Percentiles rank a stretch among this genome's conserved stretches.
Evolutionary conservation across 2,797 vertebrate genomes (phyloP).

Genomic region (Spheniscus humboldti): DNA sequence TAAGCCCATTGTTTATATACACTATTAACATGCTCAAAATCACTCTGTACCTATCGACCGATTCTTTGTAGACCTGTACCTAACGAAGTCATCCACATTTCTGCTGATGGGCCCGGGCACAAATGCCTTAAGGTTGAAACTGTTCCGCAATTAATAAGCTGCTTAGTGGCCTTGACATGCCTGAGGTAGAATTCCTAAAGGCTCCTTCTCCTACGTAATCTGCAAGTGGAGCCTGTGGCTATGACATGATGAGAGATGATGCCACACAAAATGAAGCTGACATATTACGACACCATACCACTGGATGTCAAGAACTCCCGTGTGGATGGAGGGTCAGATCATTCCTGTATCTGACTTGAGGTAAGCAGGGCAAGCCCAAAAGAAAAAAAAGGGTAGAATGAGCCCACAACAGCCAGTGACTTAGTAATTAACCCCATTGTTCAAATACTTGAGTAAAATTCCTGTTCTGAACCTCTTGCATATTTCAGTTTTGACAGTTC

Average conservation of each 20-base stretch:
- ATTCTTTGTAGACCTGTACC: background rate
- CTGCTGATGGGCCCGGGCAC: background rate
- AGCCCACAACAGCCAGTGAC: background rate
- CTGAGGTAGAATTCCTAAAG: background rate
- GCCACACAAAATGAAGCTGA: background rate
- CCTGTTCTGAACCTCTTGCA: background rate
- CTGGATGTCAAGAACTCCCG: background rate
- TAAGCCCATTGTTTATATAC: background rate
- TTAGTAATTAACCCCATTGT: background rate
- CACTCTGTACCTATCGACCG: background rate
- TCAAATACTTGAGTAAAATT: background rate
- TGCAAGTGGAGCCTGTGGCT: background rate
- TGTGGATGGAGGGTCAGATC: fast-evolving
- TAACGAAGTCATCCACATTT: background rate
- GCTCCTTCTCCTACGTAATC: background rate
- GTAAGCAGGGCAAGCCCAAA: background rate
- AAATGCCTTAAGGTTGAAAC: background rate
- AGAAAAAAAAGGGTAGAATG: background rate
- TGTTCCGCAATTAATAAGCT: background rate
- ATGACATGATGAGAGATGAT: background rate
- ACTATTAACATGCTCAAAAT: background rate
- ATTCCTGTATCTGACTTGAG: background rate
- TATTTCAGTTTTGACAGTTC: background rate
- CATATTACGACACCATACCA: fast-evolving
- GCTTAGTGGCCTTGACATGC: background rate